Evolutionary conservation across 2,888 invertebrate species (phyloP), one percentile per base, ranked within the genome.

Genomic region (Drosophila aldrichi): DNA sequence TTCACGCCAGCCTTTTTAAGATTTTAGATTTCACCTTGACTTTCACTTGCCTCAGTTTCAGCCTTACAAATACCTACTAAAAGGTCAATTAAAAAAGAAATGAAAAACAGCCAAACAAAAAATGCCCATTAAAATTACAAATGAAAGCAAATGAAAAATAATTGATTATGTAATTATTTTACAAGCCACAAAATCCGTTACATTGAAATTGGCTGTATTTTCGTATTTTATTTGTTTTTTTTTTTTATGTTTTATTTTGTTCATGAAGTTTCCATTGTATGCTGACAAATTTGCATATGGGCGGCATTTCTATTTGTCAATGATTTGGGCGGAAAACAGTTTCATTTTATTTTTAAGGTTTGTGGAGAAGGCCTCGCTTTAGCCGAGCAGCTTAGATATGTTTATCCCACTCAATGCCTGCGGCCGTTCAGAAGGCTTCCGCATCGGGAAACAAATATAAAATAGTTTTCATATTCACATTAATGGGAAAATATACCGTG

Each of bases 11-110:
- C 72, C 65, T 55, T 63, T 63, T 60, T 48, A 58, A 41, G 65
- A 29, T 64, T 70, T 77, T n/a, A 34, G 2, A 49, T 49, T 48
- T 49, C 70, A 66, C 82, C 88, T 86, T 80, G 81, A 78, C 86
- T 79, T 77, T 81, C 72, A 66, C 61, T 63, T 54, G 68, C 64
- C 25, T 51, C 57, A 52, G 36, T 57, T 68, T 64, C 40, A 44
- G 20, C 12, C 43, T 14, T 10, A 29, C 29, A 34, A 29, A 18
- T 43, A 41, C 32, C 38, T 32, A 41, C 20, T 57, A 25, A 73
- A 77, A 76, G 65, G 72, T 71, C 66, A 62, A 32, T 43, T n/a
- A 9, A 16, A 16, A 18, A 25, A 18, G n/a, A n/a, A n/a, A n/a
- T n/a, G n/a, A n/a, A n/a, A n/a, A n/a, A n/a, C n/a, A 18, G 29